A percentile compares a stretch with the other conserved stretches of the same genome.
Evolutionary conservation across 2,797 vertebrate species (phyloP).

Genomic region (Microhierax caerulescens): DNA sequence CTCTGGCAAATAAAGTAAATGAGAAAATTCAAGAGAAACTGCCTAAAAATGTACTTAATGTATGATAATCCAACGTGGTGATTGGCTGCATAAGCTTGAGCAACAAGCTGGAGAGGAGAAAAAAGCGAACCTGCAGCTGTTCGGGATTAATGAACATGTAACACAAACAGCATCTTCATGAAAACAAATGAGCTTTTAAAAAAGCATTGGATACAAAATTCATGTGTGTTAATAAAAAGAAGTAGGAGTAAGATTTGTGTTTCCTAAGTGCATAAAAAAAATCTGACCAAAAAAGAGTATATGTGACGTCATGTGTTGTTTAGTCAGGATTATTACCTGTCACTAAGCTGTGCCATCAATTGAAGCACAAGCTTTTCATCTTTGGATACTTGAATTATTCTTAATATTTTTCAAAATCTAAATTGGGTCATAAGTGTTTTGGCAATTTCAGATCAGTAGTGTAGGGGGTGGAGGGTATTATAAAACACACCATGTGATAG

Average conservation of each 20-base stretch:
- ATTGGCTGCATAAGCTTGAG: background rate
- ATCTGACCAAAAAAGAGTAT: background rate
- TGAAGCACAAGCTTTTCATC: background rate
- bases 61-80: fast-evolving
- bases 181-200: background rate
- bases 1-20: background rate
- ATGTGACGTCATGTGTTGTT: background rate
- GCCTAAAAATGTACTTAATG: background rate
- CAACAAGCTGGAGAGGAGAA: background rate
- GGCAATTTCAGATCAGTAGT: background rate
- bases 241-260: background rate
- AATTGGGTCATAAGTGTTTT: conserved; percentile 36
- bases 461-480: background rate
- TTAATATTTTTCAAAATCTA: background rate
- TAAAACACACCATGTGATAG: background rate
- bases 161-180: background rate
- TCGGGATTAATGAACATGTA: background rate
- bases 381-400: background rate
- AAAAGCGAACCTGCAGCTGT: background rate
- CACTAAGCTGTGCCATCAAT: background rate
- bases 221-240: background rate
- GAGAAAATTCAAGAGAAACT: conserved; percentile 14
- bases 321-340: background rate
- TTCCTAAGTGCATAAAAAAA: background rate
- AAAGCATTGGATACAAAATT: background rate